Evolutionary conservation across 2,797 vertebrate genomes (phyloP).

Genomic region (Knipowitschia caucasica): DNA sequence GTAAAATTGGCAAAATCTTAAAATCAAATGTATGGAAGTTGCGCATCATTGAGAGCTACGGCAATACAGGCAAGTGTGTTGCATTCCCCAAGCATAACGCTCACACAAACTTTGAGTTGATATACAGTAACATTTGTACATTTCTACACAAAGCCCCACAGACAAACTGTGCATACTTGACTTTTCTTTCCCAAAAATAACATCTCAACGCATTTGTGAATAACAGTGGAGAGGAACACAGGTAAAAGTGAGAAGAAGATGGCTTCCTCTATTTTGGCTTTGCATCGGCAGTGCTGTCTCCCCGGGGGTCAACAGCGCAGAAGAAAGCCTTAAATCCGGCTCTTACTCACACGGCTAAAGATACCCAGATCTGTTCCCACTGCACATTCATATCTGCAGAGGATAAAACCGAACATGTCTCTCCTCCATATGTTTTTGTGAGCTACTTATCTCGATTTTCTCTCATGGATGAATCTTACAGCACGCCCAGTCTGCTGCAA

Average conservation of each 20-base stretch:
- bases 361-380: slow-evolving; percentile 42
- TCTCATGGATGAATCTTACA: slow-evolving; percentile 45
- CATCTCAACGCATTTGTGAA: background rate
- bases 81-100: no score
- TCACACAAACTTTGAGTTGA: no score
- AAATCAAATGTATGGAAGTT: no score
- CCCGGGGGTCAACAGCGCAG: slow-evolving; percentile 34
- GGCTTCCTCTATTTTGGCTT: slow-evolving; percentile 25
- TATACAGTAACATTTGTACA: background rate
- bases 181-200: background rate
- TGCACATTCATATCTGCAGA: slow-evolving; percentile 42
- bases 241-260: slow-evolving; percentile 31
- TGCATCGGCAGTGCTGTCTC: slow-evolving; percentile 24
- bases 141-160: background rate
- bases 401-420: slow-evolving; percentile 38
- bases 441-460: slow-evolving; percentile 62
- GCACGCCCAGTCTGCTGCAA: slow-evolving; percentile 22
- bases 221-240: background rate
- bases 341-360: slow-evolving; percentile 50
- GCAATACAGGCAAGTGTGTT: no score
- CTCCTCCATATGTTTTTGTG: slow-evolving; percentile 40
- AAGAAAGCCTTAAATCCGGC: slow-evolving; percentile 41
- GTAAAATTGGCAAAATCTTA: no score
- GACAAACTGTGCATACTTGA: background rate
- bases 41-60: no score